These are phyloP conservation scores for Leptinotarsa tumamoca DNA, from an alignment of 2,888 invertebrate species.

Conservation along the genomic window DNA sequence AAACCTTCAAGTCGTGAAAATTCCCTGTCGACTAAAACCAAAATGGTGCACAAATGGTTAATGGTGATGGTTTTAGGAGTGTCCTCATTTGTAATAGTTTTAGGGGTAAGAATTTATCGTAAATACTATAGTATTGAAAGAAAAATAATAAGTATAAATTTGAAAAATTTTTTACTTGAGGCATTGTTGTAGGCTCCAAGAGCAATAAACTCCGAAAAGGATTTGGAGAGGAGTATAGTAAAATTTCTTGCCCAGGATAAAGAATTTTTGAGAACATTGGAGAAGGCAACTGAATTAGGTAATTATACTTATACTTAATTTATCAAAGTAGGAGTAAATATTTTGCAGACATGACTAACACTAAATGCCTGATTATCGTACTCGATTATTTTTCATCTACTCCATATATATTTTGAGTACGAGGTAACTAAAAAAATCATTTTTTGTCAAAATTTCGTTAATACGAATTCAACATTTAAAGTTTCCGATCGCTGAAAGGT, in stretches of 20 bases:
- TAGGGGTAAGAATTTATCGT: slow-evolving; percentile 42
- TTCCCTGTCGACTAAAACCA: slow-evolving; percentile 23
- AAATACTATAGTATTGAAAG: neutral
- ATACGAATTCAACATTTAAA: no score
- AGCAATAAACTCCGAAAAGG: slow-evolving; percentile 47
- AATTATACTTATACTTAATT: slow-evolving; percentile 12
- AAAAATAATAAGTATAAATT: neutral
- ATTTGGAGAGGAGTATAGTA: slow-evolving; percentile 58
- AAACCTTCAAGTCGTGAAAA: slow-evolving; percentile 26
- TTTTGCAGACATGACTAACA: slow-evolving; percentile 20
- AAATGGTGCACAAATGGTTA: slow-evolving; percentile 35
- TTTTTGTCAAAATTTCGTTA: no score
- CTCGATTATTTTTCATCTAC: no score
- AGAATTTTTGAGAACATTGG: slow-evolving; percentile 52
- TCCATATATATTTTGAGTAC: no score
- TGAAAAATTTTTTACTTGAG: neutral
- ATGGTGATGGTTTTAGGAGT: slow-evolving; percentile 38
- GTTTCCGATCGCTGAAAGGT: no score
- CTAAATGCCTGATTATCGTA: no score
- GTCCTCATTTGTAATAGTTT: slow-evolving; percentile 32
- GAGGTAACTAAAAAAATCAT: no score
- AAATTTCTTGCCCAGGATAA: slow-evolving; percentile 62
- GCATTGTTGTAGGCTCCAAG: slow-evolving; percentile 48
- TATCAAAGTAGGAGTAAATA: slow-evolving; percentile 7
- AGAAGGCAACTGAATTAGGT: slow-evolving; percentile 41